Percentiles rank a stretch among this genome's conserved stretches.
Evolutionary conservation across 1,140 invertebrate species (phyloP).

Genomic region (Aphaenogaster rudis): DNA sequence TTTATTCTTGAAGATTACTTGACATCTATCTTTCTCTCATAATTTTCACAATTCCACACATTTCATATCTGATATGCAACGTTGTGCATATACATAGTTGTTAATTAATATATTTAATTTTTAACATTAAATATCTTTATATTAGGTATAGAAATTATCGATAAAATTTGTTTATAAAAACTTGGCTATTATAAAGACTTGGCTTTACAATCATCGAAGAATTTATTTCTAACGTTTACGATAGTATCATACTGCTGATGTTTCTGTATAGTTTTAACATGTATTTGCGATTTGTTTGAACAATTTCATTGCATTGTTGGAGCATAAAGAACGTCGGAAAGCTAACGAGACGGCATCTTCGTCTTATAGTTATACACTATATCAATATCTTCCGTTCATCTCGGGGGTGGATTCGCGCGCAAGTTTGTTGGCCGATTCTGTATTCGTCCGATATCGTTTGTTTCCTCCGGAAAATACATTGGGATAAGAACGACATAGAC

Average conservation of each 20-base stretch:
- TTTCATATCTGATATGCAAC: not conserved
- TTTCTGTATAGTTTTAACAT: not conserved
- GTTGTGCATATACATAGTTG: too few species aligned
- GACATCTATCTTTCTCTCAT: not conserved
- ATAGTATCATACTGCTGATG: not conserved
- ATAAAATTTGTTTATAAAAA: not conserved
- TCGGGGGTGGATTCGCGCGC: not conserved
- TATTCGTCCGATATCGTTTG: conserved; percentile 39
- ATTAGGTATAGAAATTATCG: not conserved
- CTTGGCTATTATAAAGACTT: not conserved
- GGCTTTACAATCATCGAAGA: not conserved
- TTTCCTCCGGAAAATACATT: not conserved
- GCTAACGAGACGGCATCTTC: not conserved
- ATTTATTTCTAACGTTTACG: not conserved
- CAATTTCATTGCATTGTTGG: conserved; percentile 22
- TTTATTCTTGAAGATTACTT: not conserved
- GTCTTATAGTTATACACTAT: conserved; percentile 14
- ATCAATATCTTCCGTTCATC: not conserved
- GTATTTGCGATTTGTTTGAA: not conserved
- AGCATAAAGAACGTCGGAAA: not conserved
- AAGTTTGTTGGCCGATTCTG: not conserved
- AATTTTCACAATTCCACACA: not conserved
- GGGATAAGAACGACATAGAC: conserved; percentile 19
- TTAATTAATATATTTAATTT: not conserved
- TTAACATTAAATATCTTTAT: not conserved